Conservation (phyloP, 2,113 vertebrate species). For the Austrofundulus limnaeus region DNA sequence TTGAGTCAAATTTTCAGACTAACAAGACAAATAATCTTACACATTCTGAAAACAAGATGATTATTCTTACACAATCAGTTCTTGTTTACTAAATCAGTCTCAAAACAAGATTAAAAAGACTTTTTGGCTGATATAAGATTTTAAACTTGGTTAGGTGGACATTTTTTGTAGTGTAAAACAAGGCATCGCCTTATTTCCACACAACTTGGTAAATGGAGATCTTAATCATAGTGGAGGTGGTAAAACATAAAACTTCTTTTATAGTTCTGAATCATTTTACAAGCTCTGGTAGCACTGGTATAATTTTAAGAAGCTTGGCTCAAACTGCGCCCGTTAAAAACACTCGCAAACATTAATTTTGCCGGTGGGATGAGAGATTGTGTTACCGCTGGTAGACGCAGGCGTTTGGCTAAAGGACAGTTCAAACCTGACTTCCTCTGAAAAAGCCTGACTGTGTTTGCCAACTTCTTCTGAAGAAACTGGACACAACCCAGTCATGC, state of each 20-base stretch:
- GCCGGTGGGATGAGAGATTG: slow-evolving; percentile 85
- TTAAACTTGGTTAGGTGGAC: too few species aligned
- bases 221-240: slow-evolving; percentile 61
- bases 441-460: slow-evolving; percentile 65
- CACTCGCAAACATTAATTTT: slow-evolving; percentile 90
- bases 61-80: too few species aligned
- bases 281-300: slow-evolving; percentile 77
- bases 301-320: slow-evolving; percentile 87
- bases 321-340: slow-evolving; percentile 90
- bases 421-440: slow-evolving; percentile 60
- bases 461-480: slow-evolving; percentile 49
- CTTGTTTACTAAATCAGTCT: too few species aligned
- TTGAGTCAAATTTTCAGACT: too few species aligned
- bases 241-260: slow-evolving; percentile 70
- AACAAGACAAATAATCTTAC: too few species aligned
- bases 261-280: slow-evolving; percentile 73
- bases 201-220: slow-evolving; percentile 58
- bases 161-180: too few species aligned
- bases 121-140: too few species aligned
- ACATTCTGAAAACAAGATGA: too few species aligned
- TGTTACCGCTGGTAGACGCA: slow-evolving; percentile 89
- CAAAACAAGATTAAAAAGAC: too few species aligned
- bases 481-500: slow-evolving; percentile 41
- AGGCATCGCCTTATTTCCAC: slow-evolving; percentile 46
- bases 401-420: slow-evolving; percentile 79